Base-by-base conservation (phyloP, 2,113 vertebrate genomes). In the Cricetomys ansorgei region DNA sequence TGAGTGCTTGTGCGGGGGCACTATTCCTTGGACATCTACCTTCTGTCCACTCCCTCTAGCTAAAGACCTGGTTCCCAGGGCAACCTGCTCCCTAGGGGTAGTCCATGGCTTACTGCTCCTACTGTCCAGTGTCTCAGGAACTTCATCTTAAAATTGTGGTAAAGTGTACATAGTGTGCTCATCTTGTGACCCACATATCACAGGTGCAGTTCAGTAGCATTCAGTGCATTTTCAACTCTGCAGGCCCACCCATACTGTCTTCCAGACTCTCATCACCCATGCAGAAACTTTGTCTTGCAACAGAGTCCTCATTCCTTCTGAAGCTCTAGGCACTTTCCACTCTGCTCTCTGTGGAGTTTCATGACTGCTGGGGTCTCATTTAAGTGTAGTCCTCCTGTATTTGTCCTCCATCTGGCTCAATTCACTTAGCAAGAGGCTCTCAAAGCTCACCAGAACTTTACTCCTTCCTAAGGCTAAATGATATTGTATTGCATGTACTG, bases 1-100 rank as follows among this genome's bases (percentile, higher is more conserved):
- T 53, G 29, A 4, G 13, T 1, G 31, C 2, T 13, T 4, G 27
- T 29, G 43, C 12, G 21, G 7, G 1, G 15, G 10, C 31, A 37
- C 37, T 55, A 0, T 11, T 34, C n/a, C n/a, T n/a, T 10, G 29
- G 6, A 0, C 16, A n/a, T 57, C 21, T 21, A 0, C 15, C 9
- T 3, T n/a, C 92, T 16, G 4, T 65, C 31, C 8, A 10, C 64
- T 40, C 29, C 59, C 29, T 55, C 15, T 2, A 13, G 15, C 53
- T 7, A 0, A 12, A 23, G 45, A 15, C 92, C 85, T 7, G 21
- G 4, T 43, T 84, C 31, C 25, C 31, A 19, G 29, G 1, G 1
- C 3, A 15, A 19, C 3, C 48, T 9, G 16, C 64, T 57, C 25
- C 45, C 83, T 23, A 34, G 76, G 6, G 77, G n/a, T 48, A 9